Conservation (phyloP, 2,888 invertebrate genomes). For the Eupithecia vulgata region DNA sequence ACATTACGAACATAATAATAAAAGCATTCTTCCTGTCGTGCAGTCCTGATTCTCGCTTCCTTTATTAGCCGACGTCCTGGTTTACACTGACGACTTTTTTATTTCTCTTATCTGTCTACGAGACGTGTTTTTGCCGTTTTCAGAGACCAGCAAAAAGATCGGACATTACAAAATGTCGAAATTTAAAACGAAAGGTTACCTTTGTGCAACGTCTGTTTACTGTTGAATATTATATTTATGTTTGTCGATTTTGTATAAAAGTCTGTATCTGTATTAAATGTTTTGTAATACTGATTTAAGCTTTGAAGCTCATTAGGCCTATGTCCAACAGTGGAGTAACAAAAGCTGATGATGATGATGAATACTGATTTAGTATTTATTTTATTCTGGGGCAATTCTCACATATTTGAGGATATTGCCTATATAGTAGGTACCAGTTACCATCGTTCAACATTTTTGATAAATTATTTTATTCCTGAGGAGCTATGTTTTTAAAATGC, state of each 20-base stretch:
- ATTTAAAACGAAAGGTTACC: slow-evolving; percentile 22
- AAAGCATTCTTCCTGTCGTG: slow-evolving; percentile 65
- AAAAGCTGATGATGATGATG: no score
- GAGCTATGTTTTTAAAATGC: no score
- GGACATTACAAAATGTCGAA: slow-evolving; percentile 29
- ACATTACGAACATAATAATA: slow-evolving; percentile 77
- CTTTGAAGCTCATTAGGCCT: no score
- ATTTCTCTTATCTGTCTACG: slow-evolving; percentile 66
- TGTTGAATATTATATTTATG: slow-evolving; percentile 23
- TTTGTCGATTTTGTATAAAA: slow-evolving; percentile 3
- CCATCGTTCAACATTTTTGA: no score
- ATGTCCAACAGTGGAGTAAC: no score
- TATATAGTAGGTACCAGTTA: no score
- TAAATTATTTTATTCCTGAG: no score
- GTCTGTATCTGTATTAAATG: background rate
- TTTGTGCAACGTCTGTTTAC: slow-evolving; percentile 23
- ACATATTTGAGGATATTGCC: no score
- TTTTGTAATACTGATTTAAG: no score
- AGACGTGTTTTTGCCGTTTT: slow-evolving; percentile 43
- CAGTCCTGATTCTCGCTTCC: slow-evolving; percentile 68
- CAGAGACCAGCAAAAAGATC: slow-evolving; percentile 37
- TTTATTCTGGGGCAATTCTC: no score
- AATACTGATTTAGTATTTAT: no score
- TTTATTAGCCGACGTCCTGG: slow-evolving; percentile 72
- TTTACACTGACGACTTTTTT: slow-evolving; percentile 77